A percentile compares a stretch with the other conserved stretches of the same genome.
phyloP scores from a whole-genome alignment of 1,140 invertebrate genomes.

The Heterodera schachtii region DNA sequence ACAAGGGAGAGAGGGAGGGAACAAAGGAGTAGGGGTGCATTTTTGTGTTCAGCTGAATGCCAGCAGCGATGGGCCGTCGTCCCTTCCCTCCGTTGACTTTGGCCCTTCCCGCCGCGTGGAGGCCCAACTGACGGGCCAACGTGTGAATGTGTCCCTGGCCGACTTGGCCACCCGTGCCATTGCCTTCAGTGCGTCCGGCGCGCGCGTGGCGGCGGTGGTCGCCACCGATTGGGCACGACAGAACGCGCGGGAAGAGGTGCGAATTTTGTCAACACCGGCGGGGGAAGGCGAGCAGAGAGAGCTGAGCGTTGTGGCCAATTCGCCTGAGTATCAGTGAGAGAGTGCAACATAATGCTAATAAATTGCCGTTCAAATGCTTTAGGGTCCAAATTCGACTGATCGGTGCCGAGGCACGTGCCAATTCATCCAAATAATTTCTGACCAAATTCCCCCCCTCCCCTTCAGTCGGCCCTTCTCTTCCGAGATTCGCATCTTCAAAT shows the following conservation, averaged over 20 bases:
- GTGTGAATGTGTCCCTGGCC: conserved; percentile 17
- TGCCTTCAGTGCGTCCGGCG: neutral
- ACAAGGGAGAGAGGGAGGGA: neutral
- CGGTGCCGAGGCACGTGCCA: conserved; percentile 11
- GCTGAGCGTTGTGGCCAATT: conserved; percentile 22
- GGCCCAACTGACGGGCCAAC: conserved; percentile 16
- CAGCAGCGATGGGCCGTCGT: neutral
- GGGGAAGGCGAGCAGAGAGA: neutral
- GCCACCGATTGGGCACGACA: neutral
- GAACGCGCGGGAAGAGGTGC: neutral
- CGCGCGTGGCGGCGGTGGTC: neutral
- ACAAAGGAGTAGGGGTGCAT: neutral
- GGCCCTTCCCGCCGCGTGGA: neutral
- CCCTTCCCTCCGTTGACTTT: neutral
- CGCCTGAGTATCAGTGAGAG: conserved; percentile 20
- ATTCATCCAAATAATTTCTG: neutral
- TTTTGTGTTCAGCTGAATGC: conserved; percentile 16
- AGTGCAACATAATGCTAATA: neutral
- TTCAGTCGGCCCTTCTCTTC: conserved; percentile 20
- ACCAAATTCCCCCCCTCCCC: neutral
- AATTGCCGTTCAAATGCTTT: neutral
- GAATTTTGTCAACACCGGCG: conserved; percentile 15
- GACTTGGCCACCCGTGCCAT: conserved; percentile 9
- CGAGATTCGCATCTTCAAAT: conserved; percentile 13
- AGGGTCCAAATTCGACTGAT: conserved; percentile 28